Evolutionary conservation across 2,797 vertebrate species (phyloP).

Genomic region (Masticophis lateralis): DNA sequence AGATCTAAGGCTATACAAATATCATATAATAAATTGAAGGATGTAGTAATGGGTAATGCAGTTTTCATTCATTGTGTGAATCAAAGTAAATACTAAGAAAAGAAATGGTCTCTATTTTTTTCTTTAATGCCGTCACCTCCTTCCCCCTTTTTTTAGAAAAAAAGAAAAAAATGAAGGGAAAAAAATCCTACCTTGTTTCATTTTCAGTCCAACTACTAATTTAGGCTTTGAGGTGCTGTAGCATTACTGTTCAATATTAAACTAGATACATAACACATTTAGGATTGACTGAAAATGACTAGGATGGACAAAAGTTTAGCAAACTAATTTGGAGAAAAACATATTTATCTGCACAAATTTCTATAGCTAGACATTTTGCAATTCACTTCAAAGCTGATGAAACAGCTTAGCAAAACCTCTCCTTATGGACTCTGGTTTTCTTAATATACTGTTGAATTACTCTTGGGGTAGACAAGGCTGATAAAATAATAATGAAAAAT

Average conservation of each 20-base stretch:
- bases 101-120: background rate
- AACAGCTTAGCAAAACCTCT: constrained; percentile 72
- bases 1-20: background rate
- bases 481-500: constrained; percentile 12
- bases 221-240: constrained; percentile 43
- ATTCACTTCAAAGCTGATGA: constrained; percentile 75
- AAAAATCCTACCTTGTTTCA: constrained; percentile 34
- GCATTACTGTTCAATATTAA: constrained; percentile 63
- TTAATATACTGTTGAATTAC: constrained; percentile 64
- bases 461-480: constrained; percentile 37
- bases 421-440: constrained; percentile 59
- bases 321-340: constrained; percentile 69
- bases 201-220: constrained; percentile 34
- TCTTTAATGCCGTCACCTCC: background rate
- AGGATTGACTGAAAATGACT: constrained; percentile 67
- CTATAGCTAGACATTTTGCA: constrained; percentile 73
- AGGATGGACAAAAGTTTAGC: constrained; percentile 68
- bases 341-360: constrained; percentile 73
- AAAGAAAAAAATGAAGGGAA: constrained; percentile 36
- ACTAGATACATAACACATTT: constrained; percentile 64
- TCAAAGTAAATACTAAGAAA: constrained; percentile 27
- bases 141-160: background rate
- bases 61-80: background rate
- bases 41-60: background rate
- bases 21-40: background rate